Conservation (phyloP, 2,797 vertebrate genomes). For the Clarias fuscus region DNA sequence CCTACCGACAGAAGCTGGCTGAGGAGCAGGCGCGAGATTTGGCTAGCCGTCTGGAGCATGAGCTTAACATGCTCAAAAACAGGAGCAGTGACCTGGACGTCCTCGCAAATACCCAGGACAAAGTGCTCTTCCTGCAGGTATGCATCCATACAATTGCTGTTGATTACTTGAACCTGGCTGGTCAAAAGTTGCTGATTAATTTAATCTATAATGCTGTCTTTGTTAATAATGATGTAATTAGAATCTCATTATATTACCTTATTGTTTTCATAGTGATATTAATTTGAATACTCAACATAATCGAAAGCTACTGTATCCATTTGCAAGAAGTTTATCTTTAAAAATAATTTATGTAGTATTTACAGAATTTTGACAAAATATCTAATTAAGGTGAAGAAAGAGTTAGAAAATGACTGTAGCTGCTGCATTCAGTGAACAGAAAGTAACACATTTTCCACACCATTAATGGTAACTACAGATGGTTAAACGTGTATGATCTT, state of each 20-base stretch:
- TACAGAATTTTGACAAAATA: not conserved
- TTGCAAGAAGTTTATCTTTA: not conserved
- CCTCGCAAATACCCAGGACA: slow-evolving; percentile 68
- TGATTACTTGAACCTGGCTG: not conserved
- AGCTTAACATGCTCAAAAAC: slow-evolving; percentile 72
- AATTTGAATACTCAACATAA: not conserved
- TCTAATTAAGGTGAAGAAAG: not conserved
- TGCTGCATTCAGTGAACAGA: not conserved
- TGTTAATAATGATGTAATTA: not conserved
- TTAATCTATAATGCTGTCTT: not conserved
- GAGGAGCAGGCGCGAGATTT: slow-evolving; percentile 74
- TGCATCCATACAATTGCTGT: not conserved
- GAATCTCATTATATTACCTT: not conserved
- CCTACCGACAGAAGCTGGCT: slow-evolving; percentile 66
- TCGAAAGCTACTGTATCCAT: not conserved
- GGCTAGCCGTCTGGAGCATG: slow-evolving; percentile 72
- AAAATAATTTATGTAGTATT: not conserved
- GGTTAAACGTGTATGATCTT: not conserved
- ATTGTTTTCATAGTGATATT: not conserved
- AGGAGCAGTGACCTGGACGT: slow-evolving; percentile 74
- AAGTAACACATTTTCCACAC: not conserved
- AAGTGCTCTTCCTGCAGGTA: slow-evolving; percentile 77
- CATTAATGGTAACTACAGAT: not conserved
- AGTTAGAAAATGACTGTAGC: not conserved
- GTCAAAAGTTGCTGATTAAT: not conserved